These are phyloP conservation scores for Mythimna vitellina DNA, from an alignment of 2,888 invertebrate genomes.

Conservation along the genomic window DNA sequence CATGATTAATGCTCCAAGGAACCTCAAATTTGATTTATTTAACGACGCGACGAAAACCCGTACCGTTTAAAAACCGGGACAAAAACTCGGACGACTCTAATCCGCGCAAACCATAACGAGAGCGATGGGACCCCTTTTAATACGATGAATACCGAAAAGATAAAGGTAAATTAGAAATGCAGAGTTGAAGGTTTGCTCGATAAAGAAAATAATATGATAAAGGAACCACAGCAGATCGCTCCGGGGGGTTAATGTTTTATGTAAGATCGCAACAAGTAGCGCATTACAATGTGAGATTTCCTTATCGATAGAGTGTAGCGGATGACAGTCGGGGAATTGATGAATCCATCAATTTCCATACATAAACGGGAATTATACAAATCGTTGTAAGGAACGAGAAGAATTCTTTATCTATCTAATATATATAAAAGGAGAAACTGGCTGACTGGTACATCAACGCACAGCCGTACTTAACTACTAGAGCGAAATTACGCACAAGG, in stretches of 20 bases:
- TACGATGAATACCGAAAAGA: constrained; percentile 70
- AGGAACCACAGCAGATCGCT: constrained; percentile 81
- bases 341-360: constrained; percentile 53
- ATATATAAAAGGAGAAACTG: too few species aligned
- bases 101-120: constrained; percentile 68
- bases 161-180: constrained; percentile 80
- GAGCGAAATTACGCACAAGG: too few species aligned
- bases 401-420: neutral
- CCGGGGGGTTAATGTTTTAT: constrained; percentile 87
- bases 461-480: too few species aligned
- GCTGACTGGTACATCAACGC: too few species aligned
- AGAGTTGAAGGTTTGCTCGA: constrained; percentile 74
- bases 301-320: constrained; percentile 72
- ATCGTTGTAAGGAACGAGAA: neutral
- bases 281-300: constrained; percentile 78
- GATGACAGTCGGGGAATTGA: constrained; percentile 56
- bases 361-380: neutral
- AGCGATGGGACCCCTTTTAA: constrained; percentile 60
- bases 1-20: constrained; percentile 82
- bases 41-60: constrained; percentile 71
- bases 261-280: constrained; percentile 72
- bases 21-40: constrained; percentile 82
- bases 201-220: constrained; percentile 85
- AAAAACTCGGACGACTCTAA: constrained; percentile 76
- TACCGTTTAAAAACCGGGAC: constrained; percentile 67